Percentiles rank a stretch among this genome's conserved stretches.
Conservation (phyloP, 2,113 vertebrate species). For the Pungitius pungitius region DNA sequence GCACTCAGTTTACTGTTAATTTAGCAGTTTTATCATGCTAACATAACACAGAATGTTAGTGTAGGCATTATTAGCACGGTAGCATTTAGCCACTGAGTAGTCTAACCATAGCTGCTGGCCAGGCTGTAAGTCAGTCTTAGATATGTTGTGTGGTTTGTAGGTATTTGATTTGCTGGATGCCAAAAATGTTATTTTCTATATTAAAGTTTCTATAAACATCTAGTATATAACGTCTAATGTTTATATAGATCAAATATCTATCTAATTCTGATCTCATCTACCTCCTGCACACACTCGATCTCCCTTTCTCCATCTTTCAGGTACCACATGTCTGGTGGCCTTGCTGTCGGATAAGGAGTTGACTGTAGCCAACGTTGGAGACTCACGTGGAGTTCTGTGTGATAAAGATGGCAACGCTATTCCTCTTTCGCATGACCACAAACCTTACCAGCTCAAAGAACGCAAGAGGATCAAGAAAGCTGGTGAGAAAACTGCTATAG, state of each 20-base stretch:
- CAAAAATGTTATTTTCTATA: not conserved
- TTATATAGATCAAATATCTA: too few relatives aligned
- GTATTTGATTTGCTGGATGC: not conserved
- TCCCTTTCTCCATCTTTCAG: conserved; percentile 72
- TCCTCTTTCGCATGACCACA: conserved; percentile 97
- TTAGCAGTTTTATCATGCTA: not conserved
- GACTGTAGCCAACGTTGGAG: conserved; percentile 95
- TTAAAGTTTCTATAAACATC: not conserved
- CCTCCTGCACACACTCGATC: not conserved
- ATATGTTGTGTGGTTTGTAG: not conserved
- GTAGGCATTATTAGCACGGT: not conserved
- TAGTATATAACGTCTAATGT: too few relatives aligned
- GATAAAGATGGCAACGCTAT: conserved; percentile 96
- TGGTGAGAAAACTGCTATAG: conserved; percentile 78
- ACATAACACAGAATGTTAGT: not conserved
- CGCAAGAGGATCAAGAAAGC: conserved; percentile 98
- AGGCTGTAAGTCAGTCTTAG: not conserved
- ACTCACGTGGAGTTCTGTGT: conserved; percentile 93
- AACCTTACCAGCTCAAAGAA: conserved; percentile 97
- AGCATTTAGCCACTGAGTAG: not conserved
- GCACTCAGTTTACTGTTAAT: not conserved
- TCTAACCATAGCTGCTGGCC: not conserved
- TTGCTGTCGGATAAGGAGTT: conserved; percentile 94
- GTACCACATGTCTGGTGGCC: conserved; percentile 95
- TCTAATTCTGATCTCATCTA: not conserved